phyloP scores from a whole-genome alignment of 2,797 vertebrate species.

The Pampus argenteus region DNA sequence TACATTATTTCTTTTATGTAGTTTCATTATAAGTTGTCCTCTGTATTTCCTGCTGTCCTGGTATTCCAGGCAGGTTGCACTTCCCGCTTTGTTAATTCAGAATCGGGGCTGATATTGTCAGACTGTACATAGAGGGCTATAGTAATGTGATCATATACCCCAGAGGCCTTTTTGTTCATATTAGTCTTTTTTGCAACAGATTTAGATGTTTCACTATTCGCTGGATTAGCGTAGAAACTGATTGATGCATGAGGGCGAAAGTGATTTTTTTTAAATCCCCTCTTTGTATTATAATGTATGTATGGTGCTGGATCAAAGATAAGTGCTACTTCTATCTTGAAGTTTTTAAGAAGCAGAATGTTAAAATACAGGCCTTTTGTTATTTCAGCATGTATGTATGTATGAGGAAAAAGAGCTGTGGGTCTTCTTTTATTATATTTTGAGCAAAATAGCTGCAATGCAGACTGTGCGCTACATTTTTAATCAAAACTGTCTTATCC shows the following conservation, averaged over 20 bases:
- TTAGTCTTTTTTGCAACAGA: constrained; percentile 50
- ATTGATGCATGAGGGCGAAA: constrained; percentile 55
- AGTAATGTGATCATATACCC: constrained; percentile 74
- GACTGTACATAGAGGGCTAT: constrained; percentile 63
- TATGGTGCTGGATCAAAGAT: constrained; percentile 66
- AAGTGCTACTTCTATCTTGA: constrained; percentile 74
- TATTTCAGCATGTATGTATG: constrained; percentile 72
- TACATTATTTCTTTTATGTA: constrained; percentile 6
- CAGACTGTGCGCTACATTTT: constrained; percentile 63
- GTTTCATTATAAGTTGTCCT: not conserved
- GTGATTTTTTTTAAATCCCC: constrained; percentile 49
- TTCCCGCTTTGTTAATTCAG: constrained; percentile 56
- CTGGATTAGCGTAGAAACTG: constrained; percentile 33
- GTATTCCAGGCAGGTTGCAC: constrained; percentile 59
- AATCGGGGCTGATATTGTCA: constrained; percentile 42
- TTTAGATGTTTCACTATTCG: constrained; percentile 46
- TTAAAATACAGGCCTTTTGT: constrained; percentile 62
- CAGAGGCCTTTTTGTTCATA: constrained; percentile 80
- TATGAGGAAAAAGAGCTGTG: constrained; percentile 33
- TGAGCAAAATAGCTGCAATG: constrained; percentile 64
- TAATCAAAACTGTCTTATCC: constrained; percentile 52
- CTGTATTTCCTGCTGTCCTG: constrained; percentile 44
- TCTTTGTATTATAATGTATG: constrained; percentile 62
- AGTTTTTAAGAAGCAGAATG: constrained; percentile 70
- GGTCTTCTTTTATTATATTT: constrained; percentile 53